A percentile compares a stretch with the other conserved stretches of the same genome.
phyloP scores from a whole-genome alignment of 2,888 invertebrate species.

The Bhutanitis thaidina region DNA sequence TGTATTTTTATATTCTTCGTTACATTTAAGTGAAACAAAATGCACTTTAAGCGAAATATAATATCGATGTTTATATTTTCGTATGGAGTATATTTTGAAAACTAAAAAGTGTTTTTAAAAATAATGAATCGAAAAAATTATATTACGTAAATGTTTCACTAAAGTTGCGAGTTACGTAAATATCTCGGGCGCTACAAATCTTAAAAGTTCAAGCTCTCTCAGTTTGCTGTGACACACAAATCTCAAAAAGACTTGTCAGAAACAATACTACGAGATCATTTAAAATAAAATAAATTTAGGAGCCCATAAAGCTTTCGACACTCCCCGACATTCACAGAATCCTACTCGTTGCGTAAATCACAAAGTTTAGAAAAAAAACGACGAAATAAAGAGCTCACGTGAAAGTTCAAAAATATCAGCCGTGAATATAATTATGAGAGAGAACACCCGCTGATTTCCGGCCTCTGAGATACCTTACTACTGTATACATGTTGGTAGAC shows the following conservation, averaged over 20 bases:
- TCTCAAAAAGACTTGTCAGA: constrained; percentile 23
- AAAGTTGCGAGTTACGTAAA: no score
- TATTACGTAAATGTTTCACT: no score
- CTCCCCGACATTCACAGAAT: constrained; percentile 61
- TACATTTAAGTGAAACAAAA: no score
- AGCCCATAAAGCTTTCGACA: constrained; percentile 72
- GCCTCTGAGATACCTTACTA: constrained; percentile 53
- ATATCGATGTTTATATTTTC: no score
- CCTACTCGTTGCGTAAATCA: constrained; percentile 71
- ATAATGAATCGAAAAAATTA: no score
- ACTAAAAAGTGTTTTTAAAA: no score
- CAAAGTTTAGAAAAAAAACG: constrained; percentile 63
- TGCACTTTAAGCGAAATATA: no score
- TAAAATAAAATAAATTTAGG: constrained; percentile 68
- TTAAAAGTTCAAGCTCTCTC: background rate
- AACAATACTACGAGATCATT: constrained; percentile 53
- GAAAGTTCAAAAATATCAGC: constrained; percentile 77
- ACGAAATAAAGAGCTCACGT: constrained; percentile 74
- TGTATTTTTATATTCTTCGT: constrained; percentile 6
- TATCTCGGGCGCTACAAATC: background rate
- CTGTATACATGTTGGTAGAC: constrained; percentile 26
- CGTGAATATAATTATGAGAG: constrained; percentile 75
- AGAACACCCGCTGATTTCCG: constrained; percentile 76
- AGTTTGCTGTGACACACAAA: constrained; percentile 1
- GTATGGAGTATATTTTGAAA: no score